A percentile compares a stretch with the other conserved stretches of the same genome.
These are phyloP conservation scores for Mus caroli DNA, from an alignment of 2,797 vertebrate species.

Conservation along the genomic window DNA sequence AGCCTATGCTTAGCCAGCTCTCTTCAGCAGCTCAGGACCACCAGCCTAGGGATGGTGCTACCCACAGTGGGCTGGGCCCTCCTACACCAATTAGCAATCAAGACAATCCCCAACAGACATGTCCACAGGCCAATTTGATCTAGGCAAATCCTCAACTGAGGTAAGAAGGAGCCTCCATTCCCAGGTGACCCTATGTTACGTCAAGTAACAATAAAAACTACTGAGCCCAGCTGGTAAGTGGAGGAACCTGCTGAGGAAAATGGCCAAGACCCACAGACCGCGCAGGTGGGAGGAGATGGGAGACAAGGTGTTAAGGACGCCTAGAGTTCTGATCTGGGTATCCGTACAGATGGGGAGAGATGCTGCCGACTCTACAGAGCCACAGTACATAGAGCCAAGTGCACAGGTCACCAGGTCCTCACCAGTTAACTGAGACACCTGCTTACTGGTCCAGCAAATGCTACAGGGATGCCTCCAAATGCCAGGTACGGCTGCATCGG, in stretches of 20 bases:
- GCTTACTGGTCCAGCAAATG: neutral
- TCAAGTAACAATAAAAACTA: neutral
- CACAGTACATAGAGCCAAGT: neutral
- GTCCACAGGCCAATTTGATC: neutral
- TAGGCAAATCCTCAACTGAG: neutral
- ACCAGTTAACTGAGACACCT: neutral
- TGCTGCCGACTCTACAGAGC: neutral
- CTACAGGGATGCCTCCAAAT: neutral
- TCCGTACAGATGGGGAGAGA: neutral
- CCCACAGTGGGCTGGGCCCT: neutral
- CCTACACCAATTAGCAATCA: neutral
- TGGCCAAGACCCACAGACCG: neutral
- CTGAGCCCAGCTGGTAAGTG: neutral
- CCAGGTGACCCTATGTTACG: neutral
- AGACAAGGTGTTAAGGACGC: neutral
- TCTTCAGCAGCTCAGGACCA: neutral
- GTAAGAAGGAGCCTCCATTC: neutral
- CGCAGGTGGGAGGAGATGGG: neutral
- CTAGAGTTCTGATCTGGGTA: neutral
- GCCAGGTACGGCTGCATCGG: neutral
- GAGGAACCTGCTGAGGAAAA: neutral
- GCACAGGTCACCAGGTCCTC: neutral
- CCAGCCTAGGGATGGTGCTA: neutral
- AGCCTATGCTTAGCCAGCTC: neutral
- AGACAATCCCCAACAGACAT: neutral